phyloP scores from a whole-genome alignment of 2,888 invertebrate species.

The Portevinia maculata region DNA sequence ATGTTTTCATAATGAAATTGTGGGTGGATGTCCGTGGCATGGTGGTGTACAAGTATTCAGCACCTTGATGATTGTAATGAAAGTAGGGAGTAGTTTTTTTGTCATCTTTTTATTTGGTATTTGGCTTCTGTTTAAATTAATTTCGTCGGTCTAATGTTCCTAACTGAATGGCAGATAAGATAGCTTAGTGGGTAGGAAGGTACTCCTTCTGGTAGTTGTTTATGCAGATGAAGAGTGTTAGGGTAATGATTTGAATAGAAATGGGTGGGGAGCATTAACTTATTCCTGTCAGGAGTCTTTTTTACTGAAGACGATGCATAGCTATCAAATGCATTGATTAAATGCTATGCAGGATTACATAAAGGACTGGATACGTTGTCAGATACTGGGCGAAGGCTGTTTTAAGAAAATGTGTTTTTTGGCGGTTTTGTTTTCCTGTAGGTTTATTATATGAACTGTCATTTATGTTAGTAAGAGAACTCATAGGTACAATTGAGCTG shows the following conservation, averaged over 20 bases:
- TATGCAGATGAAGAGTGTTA: conserved; percentile 14
- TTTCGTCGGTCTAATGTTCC: conserved; percentile 46
- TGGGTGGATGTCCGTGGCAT: conserved; percentile 45
- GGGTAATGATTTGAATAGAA: too few species aligned
- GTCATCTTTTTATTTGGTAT: conserved; percentile 23
- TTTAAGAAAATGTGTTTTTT: too few species aligned
- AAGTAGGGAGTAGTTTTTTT: conserved; percentile 13
- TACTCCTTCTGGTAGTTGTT: neutral
- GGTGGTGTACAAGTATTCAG: neutral
- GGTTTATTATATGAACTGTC: too few species aligned
- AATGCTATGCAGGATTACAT: too few species aligned
- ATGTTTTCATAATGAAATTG: conserved; percentile 71
- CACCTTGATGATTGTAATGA: conserved; percentile 46
- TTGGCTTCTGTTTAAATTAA: conserved; percentile 65
- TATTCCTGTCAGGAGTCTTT: neutral
- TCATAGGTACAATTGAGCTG: too few species aligned
- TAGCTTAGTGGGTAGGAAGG: neutral
- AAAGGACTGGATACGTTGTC: too few species aligned
- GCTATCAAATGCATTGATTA: too few species aligned
- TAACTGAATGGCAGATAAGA: conserved; percentile 36
- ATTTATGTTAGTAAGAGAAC: too few species aligned
- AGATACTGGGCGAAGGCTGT: too few species aligned
- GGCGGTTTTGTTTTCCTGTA: too few species aligned
- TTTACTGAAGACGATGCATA: too few species aligned
- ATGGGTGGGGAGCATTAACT: too few species aligned